Conservation (phyloP, 2,113 vertebrate species). For the Ellobius talpinus region DNA sequence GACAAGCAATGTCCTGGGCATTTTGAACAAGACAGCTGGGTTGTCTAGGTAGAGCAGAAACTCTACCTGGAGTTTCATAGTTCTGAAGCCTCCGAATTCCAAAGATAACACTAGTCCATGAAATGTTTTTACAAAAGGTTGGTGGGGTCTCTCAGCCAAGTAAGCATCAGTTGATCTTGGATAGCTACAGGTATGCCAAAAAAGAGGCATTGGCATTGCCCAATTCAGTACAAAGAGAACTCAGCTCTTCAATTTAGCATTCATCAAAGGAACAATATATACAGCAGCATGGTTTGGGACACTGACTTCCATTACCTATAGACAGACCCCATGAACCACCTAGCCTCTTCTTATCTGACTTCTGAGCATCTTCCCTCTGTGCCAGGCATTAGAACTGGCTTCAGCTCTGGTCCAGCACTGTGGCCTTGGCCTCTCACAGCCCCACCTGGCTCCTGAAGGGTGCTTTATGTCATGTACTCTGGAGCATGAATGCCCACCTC, state of each 20-base stretch:
- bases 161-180: not conserved
- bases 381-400: too few species aligned
- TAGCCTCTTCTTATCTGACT: not conserved
- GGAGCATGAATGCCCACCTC: not conserved
- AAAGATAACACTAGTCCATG: not conserved
- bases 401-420: not conserved
- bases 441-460: not conserved
- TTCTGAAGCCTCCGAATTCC: not conserved
- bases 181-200: too few species aligned
- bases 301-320: not conserved
- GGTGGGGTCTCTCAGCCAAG: not conserved
- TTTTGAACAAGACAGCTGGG: not conserved
- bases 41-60: not conserved
- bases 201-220: not conserved
- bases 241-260: too few species aligned
- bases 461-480: too few species aligned
- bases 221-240: not conserved
- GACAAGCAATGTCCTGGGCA: too few species aligned
- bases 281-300: too few species aligned
- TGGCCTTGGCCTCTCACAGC: not conserved
- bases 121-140: not conserved
- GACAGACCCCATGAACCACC: not conserved
- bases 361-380: not conserved
- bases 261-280: not conserved
- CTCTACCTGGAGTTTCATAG: too few species aligned